Evolutionary conservation across 2,888 invertebrate genomes (phyloP), one percentile per base, ranked within the genome.

Genomic region (Halocaridina rubra): DNA sequence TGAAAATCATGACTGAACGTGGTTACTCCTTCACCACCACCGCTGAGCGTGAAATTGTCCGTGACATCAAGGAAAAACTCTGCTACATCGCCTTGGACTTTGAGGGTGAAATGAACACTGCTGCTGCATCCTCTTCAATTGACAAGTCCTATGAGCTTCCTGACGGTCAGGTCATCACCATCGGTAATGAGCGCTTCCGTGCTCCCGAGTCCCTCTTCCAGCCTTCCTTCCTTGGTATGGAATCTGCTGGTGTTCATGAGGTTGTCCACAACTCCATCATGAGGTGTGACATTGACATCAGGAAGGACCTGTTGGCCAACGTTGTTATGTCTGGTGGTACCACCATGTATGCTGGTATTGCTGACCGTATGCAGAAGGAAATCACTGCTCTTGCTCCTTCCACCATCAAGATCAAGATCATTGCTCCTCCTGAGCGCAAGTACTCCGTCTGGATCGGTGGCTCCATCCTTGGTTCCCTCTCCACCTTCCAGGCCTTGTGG

Each of bases 351-450:
- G n/a, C n/a, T n/a, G n/a, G n/a, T n/a, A n/a, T n/a, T n/a, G n/a
- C n/a, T n/a, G n/a, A n/a, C n/a, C n/a, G n/a, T n/a, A n/a, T n/a
- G n/a, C n/a, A n/a, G n/a, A n/a, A n/a, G 93, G 96, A 96, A 92
- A 96, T 96, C 93, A 96, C 96, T 91, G 94, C 95, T 90, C 93
- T 96, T 19, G 84, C 84, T 59, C 84, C 84, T 30, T 84, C 84
- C 89, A 96, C 96, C 91, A 97, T 96, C 94, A 97, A 96, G 93
- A 96, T 97, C 93, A 97, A 96, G 94, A 97, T 97, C 93, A 97
- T 96, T 92, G 96, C 96, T 92, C 96, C 96, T 91, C 96, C 96
- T 89, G 96, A 96, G 91, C 94, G 96, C 92, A 96, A 96, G 91
- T 96, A 96, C 93, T 96, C 96, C 39, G 39, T 39, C 39, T 39